These are phyloP conservation scores for Choreutis nemorana DNA, from an alignment of 2,888 invertebrate genomes.

Conservation along the genomic window DNA sequence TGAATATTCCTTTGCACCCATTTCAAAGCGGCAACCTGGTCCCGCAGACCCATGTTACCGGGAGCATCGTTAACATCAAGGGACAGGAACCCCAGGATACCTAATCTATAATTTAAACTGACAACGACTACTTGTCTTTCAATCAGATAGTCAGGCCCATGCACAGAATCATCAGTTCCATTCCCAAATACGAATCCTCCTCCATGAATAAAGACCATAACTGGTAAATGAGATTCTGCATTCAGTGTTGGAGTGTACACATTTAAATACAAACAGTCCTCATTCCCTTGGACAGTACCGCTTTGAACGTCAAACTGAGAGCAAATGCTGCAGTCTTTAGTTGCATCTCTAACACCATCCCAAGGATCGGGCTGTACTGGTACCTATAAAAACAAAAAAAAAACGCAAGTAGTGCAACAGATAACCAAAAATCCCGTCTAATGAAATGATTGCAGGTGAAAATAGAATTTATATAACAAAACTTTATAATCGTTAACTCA, in stretches of 20 bases:
- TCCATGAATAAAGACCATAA: slow-evolving; percentile 56
- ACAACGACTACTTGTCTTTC: slow-evolving; percentile 49
- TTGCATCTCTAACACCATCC: slow-evolving; percentile 70
- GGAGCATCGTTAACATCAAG: slow-evolving; percentile 45
- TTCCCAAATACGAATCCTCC: slow-evolving; percentile 52
- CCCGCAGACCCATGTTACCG: slow-evolving; percentile 59
- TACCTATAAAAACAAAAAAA: slow-evolving; percentile 24
- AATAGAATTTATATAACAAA: too few species aligned
- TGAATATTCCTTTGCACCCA: slow-evolving; percentile 59
- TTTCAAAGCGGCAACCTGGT: slow-evolving; percentile 58
- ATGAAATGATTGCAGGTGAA: too few species aligned
- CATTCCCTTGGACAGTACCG: slow-evolving; percentile 57
- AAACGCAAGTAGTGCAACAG: too few species aligned
- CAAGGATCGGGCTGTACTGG: slow-evolving; percentile 51
- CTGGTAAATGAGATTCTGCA: slow-evolving; percentile 24
- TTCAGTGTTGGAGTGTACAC: slow-evolving; percentile 68
- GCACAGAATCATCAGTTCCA: slow-evolving; percentile 39
- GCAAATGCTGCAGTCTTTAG: slow-evolving; percentile 68
- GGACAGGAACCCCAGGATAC: slow-evolving; percentile 48
- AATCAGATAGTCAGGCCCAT: slow-evolving; percentile 50
- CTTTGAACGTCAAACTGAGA: slow-evolving; percentile 68
- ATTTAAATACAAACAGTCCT: slow-evolving; percentile 74
- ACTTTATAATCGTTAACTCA: too few species aligned
- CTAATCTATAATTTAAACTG: slow-evolving; percentile 49
- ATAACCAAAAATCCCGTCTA: too few species aligned